Percentiles rank a stretch among this genome's conserved stretches.
These are phyloP conservation scores for Pituophis catenifer DNA, from an alignment of 2,113 vertebrate genomes.

Conservation along the genomic window DNA sequence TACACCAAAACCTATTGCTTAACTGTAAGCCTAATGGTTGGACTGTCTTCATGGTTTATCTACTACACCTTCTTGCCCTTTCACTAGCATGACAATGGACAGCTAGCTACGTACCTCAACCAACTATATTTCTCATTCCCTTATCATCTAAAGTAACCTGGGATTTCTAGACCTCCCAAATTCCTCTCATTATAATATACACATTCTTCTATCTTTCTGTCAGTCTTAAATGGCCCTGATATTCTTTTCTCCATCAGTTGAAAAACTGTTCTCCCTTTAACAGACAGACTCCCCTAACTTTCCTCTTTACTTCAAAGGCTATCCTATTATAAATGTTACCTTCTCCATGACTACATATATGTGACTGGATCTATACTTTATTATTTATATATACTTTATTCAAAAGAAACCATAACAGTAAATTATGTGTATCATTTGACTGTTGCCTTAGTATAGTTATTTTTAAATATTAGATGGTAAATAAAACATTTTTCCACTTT, in stretches of 20 bases:
- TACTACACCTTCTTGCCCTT: not conserved
- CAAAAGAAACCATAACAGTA: not conserved
- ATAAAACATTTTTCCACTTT: not conserved
- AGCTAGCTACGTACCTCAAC: not conserved
- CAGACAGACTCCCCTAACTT: not conserved
- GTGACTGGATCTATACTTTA: not conserved
- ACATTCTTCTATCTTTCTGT: not conserved
- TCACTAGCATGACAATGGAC: not conserved
- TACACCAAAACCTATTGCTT: not conserved
- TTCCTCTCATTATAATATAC: not conserved
- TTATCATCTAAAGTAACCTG: not conserved
- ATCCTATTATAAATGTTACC: not conserved
- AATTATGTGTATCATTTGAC: not conserved
- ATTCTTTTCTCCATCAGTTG: not conserved
- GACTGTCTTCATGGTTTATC: not conserved
- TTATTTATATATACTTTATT: not conserved
- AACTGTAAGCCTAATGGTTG: not conserved
- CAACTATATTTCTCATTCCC: not conserved
- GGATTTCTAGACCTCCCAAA: not conserved
- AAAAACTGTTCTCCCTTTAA: not conserved
- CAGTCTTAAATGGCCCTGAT: not conserved
- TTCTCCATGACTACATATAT: not conserved
- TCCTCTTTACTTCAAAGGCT: not conserved
- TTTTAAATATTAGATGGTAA: not conserved
- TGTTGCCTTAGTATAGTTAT: not conserved